Evolutionary conservation across 2,888 invertebrate species (phyloP).

Genomic region (Gastracanthus pulcherrimus): DNA sequence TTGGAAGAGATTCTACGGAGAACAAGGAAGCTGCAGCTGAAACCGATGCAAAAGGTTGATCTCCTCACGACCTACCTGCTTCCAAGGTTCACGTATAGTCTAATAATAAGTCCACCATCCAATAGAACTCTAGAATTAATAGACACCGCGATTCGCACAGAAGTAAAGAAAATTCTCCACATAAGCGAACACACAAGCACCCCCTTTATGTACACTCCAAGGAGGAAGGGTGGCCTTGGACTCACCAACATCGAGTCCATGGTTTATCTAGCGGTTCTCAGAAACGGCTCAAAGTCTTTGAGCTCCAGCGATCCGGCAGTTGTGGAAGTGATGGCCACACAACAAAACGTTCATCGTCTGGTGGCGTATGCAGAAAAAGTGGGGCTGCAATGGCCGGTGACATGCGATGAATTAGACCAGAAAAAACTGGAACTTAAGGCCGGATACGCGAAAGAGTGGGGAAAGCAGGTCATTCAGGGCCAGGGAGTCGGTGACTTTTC

Average conservation of each 20-base stretch:
- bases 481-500: conserved; percentile 28
- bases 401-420: not conserved
- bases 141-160: conserved; percentile 5
- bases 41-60: conserved; percentile 46
- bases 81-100: conserved; percentile 39
- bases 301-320: not conserved
- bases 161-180: conserved; percentile 35
- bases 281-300: not conserved
- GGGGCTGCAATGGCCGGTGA: not conserved
- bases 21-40: conserved; percentile 1
- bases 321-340: not conserved
- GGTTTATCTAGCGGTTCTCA: conserved; percentile 12
- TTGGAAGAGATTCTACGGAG: not conserved
- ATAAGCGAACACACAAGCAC: not conserved
- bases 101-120: conserved; percentile 11
- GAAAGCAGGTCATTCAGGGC: conserved; percentile 12
- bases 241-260: conserved; percentile 11
- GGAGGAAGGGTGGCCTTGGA: conserved; percentile 30
- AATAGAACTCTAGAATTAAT: not conserved
- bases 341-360: not conserved
- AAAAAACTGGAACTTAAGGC: not conserved
- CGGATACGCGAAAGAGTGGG: not conserved
- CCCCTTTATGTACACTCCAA: conserved; percentile 21
- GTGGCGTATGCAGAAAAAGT: not conserved
- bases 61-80: conserved; percentile 17